Evolutionary conservation across 2,113 vertebrate genomes (phyloP).

Genomic region (Corythaeola cristata): DNA sequence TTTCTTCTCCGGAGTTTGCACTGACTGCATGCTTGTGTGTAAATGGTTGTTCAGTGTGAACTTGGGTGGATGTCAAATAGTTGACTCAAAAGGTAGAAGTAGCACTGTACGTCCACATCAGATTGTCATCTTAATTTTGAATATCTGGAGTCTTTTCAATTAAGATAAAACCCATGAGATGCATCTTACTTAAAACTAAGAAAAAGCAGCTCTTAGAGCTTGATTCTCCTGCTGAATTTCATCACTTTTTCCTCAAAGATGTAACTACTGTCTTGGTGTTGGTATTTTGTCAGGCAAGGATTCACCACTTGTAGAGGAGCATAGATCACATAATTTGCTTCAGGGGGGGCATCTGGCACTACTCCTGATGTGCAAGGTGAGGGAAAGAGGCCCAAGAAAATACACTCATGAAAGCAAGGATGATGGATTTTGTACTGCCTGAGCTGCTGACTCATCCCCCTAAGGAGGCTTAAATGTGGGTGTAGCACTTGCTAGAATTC

Average conservation of each 20-base stretch:
- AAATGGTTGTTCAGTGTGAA: neutral
- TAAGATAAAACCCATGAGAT: neutral
- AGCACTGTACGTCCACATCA: neutral
- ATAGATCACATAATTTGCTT: neutral
- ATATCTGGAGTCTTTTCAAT: neutral
- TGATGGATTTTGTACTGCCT: neutral
- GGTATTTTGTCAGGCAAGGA: neutral
- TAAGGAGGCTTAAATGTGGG: neutral
- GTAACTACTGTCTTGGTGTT: neutral
- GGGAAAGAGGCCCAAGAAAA: neutral
- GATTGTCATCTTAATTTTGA: neutral
- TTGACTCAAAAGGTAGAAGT: neutral
- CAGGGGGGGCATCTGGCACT: too few species aligned
- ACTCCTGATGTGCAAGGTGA: neutral
- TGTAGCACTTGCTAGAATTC: neutral
- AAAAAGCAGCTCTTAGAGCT: neutral
- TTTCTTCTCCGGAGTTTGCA: neutral
- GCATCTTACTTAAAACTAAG: neutral
- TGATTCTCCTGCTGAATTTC: neutral
- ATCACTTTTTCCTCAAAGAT: neutral
- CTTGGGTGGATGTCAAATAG: neutral
- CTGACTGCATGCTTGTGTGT: neutral
- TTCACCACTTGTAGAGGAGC: neutral
- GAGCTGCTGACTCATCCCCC: neutral
- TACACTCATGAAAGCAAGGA: neutral